Percentiles rank a stretch among this genome's conserved stretches.
phyloP scores from a whole-genome alignment of 2,113 vertebrate species.

The Takifugu bimaculatus region DNA sequence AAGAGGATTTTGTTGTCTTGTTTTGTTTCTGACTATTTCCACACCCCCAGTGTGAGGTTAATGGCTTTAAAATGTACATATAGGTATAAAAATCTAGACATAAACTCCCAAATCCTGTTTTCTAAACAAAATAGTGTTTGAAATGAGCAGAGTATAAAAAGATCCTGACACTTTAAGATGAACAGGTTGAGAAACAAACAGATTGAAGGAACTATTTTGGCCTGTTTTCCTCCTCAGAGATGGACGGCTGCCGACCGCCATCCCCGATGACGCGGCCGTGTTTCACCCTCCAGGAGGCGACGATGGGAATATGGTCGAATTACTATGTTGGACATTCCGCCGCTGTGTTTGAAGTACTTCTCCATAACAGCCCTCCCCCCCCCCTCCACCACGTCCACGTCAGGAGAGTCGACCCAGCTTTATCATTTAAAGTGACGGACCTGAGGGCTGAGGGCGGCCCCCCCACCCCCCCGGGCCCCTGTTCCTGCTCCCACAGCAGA shows the following conservation, averaged over 20 bases:
- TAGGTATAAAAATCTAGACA: not conserved
- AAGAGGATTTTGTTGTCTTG: not conserved
- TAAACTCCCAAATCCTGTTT: not conserved
- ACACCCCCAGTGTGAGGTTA: not conserved
- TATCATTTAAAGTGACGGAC: no score
- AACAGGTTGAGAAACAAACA: no score
- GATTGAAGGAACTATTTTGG: no score
- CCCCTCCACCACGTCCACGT: conserved; percentile 4
- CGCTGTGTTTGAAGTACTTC: conserved; percentile 40
- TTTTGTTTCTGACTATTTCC: no score
- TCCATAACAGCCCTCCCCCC: conserved; percentile 32
- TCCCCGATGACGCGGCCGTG: not conserved
- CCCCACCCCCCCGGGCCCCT: no score
- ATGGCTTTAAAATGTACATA: not conserved
- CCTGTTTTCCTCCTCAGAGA: not conserved
- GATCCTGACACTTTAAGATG: no score
- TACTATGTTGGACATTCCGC: conserved; percentile 45
- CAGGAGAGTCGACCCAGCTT: conserved; percentile 4
- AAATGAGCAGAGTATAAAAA: no score
- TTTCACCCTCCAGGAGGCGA: conserved; percentile 7
- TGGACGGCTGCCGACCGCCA: conserved; percentile 8
- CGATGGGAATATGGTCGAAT: conserved; percentile 18
- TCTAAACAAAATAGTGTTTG: no score
- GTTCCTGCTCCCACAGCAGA: no score
- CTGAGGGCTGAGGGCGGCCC: no score